Base-by-base conservation (phyloP, 2,113 vertebrate species). In the Tetrax tetrax region DNA sequence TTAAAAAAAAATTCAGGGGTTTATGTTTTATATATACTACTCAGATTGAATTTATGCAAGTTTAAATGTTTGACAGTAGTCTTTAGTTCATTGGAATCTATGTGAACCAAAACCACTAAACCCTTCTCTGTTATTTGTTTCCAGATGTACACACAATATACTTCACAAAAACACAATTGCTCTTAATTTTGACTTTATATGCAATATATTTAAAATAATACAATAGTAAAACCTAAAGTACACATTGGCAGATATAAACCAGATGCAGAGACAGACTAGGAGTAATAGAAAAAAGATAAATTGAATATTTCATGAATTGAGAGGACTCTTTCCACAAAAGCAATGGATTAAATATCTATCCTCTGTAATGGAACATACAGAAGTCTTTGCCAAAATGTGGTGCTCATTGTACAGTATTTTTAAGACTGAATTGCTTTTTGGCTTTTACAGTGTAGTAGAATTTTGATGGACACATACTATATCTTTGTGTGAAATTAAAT, bases 381-480 rank as follows among this genome's bases (percentile, higher is more conserved):
- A 95, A 87, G 66, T 93, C 76, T 90, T 87, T 96, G 94, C 97
- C 97, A 96, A 95, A 97, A 96, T 92, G 63, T 94, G 92, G 88
- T 94, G 86, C 90, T 95, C 77, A 92, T 96, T 96, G 87, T 90
- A 60, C 80, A 89, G 70, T 89, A 83, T 95, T 90, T 95, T 96
- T 60, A 95, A 87, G 89, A 82, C 86, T 75, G 47, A 91, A 95
- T 95, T 97, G 82, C 74, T 78, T 95, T 97, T 96, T 97, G 91
- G 90, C 96, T 94, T 66, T 80, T 90, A 70, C 29, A 27, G 60
- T 88, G 69, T 81, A 92, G 59, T 57, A 14, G 50, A 86, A 71
- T 64, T 60, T 76, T 96, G 83, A 88, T 90, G 83, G 96, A 57
- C 66, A 59, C 38, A 89, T 96, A 91, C 69, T 66, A 60, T 88